Conservation (phyloP, 2,797 vertebrate species). For the Adelosebastes latens region DNA sequence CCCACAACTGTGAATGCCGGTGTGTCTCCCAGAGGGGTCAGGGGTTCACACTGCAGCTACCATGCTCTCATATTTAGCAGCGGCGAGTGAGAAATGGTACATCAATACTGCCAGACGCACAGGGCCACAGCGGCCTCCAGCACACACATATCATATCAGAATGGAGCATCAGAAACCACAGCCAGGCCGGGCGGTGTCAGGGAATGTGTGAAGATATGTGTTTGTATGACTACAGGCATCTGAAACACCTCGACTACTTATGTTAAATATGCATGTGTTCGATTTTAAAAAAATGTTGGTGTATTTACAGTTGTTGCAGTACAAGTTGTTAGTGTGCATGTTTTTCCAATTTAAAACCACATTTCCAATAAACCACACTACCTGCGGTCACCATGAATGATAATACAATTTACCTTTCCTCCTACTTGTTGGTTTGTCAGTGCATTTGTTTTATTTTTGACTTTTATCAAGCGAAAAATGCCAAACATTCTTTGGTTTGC, state of each 20-base stretch:
- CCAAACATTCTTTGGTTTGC: background rate
- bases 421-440: background rate
- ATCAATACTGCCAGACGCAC: conserved; percentile 61
- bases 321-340: background rate
- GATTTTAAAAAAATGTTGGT: conserved; percentile 5
- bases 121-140: conserved; percentile 43
- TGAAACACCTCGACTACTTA: background rate
- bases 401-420: background rate
- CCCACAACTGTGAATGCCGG: conserved; percentile 62
- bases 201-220: conserved; percentile 31
- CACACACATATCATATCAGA: conserved; percentile 60
- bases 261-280: background rate
- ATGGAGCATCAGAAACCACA: conserved; percentile 27
- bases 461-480: background rate
- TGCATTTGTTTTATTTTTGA: background rate
- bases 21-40: conserved; percentile 68
- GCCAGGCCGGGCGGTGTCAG: conserved; percentile 28
- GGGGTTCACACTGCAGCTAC: conserved; percentile 66
- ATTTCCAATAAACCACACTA: background rate
- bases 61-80: conserved; percentile 67
- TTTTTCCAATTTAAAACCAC: background rate
- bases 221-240: background rate
- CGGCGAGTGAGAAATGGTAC: conserved; percentile 69
- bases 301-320: too few relatives aligned
- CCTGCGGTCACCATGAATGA: background rate